Conservation (phyloP, 2,888 invertebrate genomes). For the Drosophila monieri region DNA sequence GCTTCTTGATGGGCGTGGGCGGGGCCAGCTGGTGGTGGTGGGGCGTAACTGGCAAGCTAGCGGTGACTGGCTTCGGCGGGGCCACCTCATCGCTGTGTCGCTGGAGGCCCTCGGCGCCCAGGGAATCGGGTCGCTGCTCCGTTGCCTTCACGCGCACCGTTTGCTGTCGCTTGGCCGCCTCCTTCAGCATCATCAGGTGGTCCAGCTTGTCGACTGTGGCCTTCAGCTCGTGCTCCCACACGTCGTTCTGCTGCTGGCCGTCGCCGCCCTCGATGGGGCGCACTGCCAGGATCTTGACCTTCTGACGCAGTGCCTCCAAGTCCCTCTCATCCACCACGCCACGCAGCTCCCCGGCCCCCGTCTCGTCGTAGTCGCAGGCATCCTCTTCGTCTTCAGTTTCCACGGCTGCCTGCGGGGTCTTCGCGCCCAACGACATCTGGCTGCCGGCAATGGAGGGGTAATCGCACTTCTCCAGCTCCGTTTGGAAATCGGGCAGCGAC, state of each 20-base stretch:
- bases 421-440: slow-evolving; percentile 84
- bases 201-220: slow-evolving; percentile 91
- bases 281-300: slow-evolving; percentile 89
- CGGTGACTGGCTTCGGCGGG: slow-evolving; percentile 48
- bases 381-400: slow-evolving; percentile 64
- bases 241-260: slow-evolving; percentile 86
- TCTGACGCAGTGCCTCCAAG: slow-evolving; percentile 88
- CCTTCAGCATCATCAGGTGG: slow-evolving; percentile 87
- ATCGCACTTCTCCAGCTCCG: slow-evolving; percentile 86
- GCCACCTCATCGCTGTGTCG: slow-evolving; percentile 60
- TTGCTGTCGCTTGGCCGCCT: slow-evolving; percentile 64
- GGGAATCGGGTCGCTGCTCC: slow-evolving; percentile 74
- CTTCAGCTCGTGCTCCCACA: slow-evolving; percentile 91
- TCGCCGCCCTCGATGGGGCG: slow-evolving; percentile 90
- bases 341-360: slow-evolving; percentile 54
- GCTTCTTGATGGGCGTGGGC: slow-evolving; percentile 77
- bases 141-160: slow-evolving; percentile 46
- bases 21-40: slow-evolving; percentile 54
- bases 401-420: slow-evolving; percentile 35
- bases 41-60: slow-evolving; percentile 83
- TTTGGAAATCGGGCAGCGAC: slow-evolving; percentile 85
- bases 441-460: slow-evolving; percentile 85
- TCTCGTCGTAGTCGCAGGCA: slow-evolving; percentile 67
- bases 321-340: slow-evolving; percentile 84
- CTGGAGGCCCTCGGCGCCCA: slow-evolving; percentile 75